phyloP scores from a whole-genome alignment of 2,113 vertebrate genomes.

The Haplochromis vanheusdeni region DNA sequence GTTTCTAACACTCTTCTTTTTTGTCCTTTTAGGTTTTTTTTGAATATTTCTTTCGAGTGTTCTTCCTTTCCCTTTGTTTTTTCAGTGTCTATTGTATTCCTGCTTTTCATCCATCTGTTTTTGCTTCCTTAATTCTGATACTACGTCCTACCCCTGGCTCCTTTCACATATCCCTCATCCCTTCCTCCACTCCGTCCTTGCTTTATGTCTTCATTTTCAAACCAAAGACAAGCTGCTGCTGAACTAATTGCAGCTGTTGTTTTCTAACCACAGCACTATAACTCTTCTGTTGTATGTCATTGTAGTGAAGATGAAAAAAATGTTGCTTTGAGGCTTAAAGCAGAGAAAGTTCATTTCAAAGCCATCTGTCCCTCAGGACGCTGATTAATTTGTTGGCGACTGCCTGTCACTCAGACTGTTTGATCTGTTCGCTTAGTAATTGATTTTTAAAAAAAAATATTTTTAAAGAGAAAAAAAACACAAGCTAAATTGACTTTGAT shows the following conservation, averaged over 20 bases:
- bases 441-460: neutral
- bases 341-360: conserved; percentile 31
- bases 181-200: neutral
- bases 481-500: conserved; percentile 24
- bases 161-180: neutral
- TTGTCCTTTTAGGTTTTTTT: neutral
- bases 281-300: neutral
- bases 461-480: neutral
- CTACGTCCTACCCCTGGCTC: neutral
- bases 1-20: neutral
- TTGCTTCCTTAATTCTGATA: neutral
- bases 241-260: conserved; percentile 26
- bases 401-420: conserved; percentile 43
- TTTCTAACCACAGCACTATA: neutral
- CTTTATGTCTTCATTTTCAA: neutral
- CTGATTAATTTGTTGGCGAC: conserved; percentile 38
- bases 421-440: conserved; percentile 31
- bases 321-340: conserved; percentile 27
- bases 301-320: neutral
- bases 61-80: neutral
- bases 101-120: neutral
- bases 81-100: neutral
- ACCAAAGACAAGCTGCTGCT: conserved; percentile 17
- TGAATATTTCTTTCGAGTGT: neutral
- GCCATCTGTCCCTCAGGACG: conserved; percentile 46